A percentile compares a stretch with the other conserved stretches of the same genome.
phyloP scores from a whole-genome alignment of 2,113 vertebrate species.

The Scopus umbretta region DNA sequence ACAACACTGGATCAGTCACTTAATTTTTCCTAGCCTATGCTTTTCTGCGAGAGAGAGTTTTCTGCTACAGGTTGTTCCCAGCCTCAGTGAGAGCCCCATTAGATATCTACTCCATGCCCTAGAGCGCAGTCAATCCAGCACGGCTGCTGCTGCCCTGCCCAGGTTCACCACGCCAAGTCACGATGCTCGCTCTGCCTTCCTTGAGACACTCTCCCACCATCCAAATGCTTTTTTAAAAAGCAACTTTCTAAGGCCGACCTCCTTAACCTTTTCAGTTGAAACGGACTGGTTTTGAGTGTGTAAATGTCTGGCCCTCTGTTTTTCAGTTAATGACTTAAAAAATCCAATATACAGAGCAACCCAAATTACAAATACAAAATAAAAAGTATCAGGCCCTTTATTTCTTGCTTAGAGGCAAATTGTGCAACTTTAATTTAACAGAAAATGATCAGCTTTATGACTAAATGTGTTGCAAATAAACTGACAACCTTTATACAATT shows the following conservation, averaged over 20 bases:
- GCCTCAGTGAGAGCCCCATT: not conserved
- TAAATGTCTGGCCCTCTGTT: not conserved
- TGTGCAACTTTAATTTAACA: conserved; percentile 40
- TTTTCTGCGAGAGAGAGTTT: not conserved
- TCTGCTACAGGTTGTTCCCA: not conserved
- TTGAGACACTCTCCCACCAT: not conserved
- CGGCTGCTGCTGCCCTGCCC: not conserved
- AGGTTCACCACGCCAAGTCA: not conserved
- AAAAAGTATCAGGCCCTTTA: not conserved
- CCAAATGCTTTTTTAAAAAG: not conserved
- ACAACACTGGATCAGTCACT: not conserved
- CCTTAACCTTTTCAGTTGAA: not conserved
- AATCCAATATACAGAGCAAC: conserved; percentile 10
- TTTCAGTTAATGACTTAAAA: conserved; percentile 1
- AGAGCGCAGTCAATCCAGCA: not conserved
- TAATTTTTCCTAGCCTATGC: not conserved
- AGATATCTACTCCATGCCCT: not conserved
- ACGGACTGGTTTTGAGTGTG: not conserved
- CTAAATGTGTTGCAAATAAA: conserved; percentile 46
- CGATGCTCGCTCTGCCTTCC: not conserved
- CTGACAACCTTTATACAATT: conserved; percentile 41
- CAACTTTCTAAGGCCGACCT: not conserved
- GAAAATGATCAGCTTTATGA: conserved; percentile 33
- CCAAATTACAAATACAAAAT: conserved; percentile 30
- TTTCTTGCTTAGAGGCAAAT: conserved; percentile 42